Evolutionary conservation across 2,113 vertebrate genomes (phyloP), one percentile per base, ranked within the genome.

Genomic region (Sylvilagus bachmani): DNA sequence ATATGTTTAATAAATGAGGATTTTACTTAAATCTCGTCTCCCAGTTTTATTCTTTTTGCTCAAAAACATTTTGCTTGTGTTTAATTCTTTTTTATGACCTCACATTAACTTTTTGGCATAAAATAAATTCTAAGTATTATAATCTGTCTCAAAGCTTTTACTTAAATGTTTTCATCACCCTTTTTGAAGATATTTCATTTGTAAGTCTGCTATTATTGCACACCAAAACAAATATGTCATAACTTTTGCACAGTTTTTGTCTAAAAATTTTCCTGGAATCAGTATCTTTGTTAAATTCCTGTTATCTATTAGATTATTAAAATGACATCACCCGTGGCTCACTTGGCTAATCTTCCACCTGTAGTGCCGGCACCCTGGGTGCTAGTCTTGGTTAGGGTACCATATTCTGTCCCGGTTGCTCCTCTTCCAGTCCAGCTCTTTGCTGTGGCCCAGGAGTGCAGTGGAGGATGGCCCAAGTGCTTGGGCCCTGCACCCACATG

Each of bases 241-340:
- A 71, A 83, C 38, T 92, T 53, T 89, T 78, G 22, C 53, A 78
- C 53, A 78, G 22, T 44, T 92, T 78, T 24, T 95, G 31, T 19
- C 31, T 33, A 71, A 77, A 78, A 78, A 2, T 6, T 71, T 89
- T 70, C 53, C 10, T n/a, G 55, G 55, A 88, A 84, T 79, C 53
- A 89, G 19, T 14, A 75, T 51, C 38, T 75, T 51, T 82, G 74
- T 80, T 69, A 38, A 91, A 75, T 75, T 55, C 10, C 61, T 88
- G 16, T 53, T 84, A 12, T n/a, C 36, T 44, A 33, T 29, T 77
- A 38, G 25, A 77, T 88, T 92, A 71, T 84, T 78, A 29, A 86
- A 80, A 53, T 62, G 36, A 9, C 24, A 44, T 44, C 44, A 44
- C 6, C 7, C 44, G 44, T 44, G 44, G 44, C 44, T 44, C 44